Evolutionary conservation across 2,113 vertebrate species (phyloP).

Genomic region (Ictalurus punctatus): DNA sequence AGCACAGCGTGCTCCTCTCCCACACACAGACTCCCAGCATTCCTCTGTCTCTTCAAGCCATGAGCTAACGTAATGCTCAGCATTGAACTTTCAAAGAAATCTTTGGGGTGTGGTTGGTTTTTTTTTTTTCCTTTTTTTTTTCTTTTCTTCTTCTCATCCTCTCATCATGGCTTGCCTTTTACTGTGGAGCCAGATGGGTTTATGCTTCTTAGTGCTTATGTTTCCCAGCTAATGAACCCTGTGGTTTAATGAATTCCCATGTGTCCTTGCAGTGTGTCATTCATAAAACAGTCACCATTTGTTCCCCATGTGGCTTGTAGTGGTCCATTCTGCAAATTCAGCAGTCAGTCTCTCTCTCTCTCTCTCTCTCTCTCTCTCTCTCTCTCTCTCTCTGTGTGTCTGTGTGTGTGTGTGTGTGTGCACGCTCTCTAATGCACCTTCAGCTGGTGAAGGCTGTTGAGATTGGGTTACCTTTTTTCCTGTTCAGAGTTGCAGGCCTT

Average conservation of each 20-base stretch:
- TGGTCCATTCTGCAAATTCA: neutral
- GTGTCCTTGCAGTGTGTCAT: neutral
- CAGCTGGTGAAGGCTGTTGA: slow-evolving; percentile 8
- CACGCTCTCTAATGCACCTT: slow-evolving; percentile 3
- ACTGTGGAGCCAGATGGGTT: neutral
- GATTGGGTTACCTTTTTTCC: slow-evolving; percentile 44
- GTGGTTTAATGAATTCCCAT: slow-evolving; percentile 3
- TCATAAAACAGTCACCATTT: neutral
- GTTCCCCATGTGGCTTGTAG: neutral
- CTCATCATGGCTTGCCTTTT: neutral
- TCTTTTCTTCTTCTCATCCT: neutral
- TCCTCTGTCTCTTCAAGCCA: slow-evolving; percentile 17
- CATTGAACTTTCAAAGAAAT: slow-evolving; percentile 11
- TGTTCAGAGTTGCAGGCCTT: slow-evolving; percentile 34
- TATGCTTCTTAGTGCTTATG: neutral
- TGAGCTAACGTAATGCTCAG: slow-evolving; percentile 18
- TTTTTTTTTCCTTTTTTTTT: slow-evolving; percentile 11
- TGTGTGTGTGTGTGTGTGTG: too few relatives aligned
- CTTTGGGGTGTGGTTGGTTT: too few relatives aligned
- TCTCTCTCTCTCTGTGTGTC: neutral
- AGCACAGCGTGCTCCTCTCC: slow-evolving; percentile 17
- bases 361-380: too few relatives aligned
- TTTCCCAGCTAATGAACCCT: slow-evolving; percentile 18
- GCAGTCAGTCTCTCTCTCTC: neutral
- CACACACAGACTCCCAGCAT: slow-evolving; percentile 23